Evolutionary conservation across 2,797 vertebrate genomes (phyloP).

Genomic region (Ptychadena robeensis): DNA sequence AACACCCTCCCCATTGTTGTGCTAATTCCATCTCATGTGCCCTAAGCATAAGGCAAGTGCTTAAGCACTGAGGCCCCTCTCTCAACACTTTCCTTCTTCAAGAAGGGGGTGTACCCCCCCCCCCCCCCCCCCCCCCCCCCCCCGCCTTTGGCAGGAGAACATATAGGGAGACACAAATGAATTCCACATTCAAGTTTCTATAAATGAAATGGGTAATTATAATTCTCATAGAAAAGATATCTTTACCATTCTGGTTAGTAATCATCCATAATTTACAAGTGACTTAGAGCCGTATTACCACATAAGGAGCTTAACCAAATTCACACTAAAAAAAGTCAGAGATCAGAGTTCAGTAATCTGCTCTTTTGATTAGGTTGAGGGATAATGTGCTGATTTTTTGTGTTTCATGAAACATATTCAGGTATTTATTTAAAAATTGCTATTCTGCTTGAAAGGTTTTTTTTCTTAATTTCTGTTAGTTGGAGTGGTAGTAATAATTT

Average conservation of each 20-base stretch:
- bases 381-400: neutral
- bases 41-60: too few species aligned
- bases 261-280: constrained; percentile 27
- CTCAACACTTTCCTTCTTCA: too few species aligned
- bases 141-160: too few species aligned
- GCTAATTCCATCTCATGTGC: too few species aligned
- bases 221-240: neutral
- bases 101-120: too few species aligned
- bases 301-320: constrained; percentile 10
- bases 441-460: neutral
- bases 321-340: constrained; percentile 5
- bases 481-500: too few species aligned
- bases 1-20: too few species aligned
- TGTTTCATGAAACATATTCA: neutral
- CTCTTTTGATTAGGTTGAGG: constrained; percentile 6
- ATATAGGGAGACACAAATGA: too few species aligned
- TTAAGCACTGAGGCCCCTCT: too few species aligned
- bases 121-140: too few species aligned
- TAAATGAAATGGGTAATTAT: neutral
- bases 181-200: too few species aligned
- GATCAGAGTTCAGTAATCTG: constrained; percentile 22
- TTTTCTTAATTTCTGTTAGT: too few species aligned
- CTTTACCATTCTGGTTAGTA: neutral
- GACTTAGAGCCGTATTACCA: neutral
- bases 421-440: neutral